Evolutionary conservation across 1,140 invertebrate genomes (phyloP).

Genomic region (Campodea augens): DNA sequence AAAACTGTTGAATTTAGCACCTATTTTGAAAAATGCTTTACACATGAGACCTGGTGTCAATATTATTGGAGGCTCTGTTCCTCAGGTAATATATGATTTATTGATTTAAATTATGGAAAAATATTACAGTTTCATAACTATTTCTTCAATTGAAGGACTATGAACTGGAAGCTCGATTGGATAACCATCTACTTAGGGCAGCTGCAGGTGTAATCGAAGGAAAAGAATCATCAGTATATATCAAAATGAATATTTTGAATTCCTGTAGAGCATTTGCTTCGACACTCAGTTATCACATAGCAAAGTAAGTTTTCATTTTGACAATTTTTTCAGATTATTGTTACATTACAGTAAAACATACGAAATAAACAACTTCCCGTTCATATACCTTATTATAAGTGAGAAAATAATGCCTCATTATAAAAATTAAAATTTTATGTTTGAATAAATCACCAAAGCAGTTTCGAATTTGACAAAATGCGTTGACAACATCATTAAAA

Average conservation of each 20-base stretch:
- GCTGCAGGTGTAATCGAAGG: slow-evolving; percentile 56
- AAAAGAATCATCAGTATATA: slow-evolving; percentile 37
- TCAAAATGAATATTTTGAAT: slow-evolving; percentile 72
- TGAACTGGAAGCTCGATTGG: slow-evolving; percentile 69
- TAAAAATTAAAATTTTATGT: too few relatives aligned
- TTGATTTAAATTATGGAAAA: neutral
- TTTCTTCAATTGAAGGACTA: slow-evolving; percentile 60
- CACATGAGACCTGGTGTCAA: slow-evolving; percentile 74
- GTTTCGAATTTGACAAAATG: too few relatives aligned
- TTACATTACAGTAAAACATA: slow-evolving; percentile 3
- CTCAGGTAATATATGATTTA: slow-evolving; percentile 25
- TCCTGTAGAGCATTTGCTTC: slow-evolving; percentile 81
- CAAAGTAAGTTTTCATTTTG: slow-evolving; percentile 44
- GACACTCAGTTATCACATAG: slow-evolving; percentile 86
- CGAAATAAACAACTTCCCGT: neutral
- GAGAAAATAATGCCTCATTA: too few relatives aligned
- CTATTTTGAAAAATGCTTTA: slow-evolving; percentile 73
- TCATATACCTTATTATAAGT: too few relatives aligned
- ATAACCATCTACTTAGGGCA: slow-evolving; percentile 63
- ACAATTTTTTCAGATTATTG: slow-evolving; percentile 8
- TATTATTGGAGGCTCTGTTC: slow-evolving; percentile 71
- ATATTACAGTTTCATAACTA: slow-evolving; percentile 4
- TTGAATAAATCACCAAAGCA: too few relatives aligned
- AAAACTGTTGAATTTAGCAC: slow-evolving; percentile 58
- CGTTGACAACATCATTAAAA: too few relatives aligned